These are phyloP conservation scores for Reticulitermes speratus DNA, from an alignment of 1,140 invertebrate genomes.

Conservation along the genomic window DNA sequence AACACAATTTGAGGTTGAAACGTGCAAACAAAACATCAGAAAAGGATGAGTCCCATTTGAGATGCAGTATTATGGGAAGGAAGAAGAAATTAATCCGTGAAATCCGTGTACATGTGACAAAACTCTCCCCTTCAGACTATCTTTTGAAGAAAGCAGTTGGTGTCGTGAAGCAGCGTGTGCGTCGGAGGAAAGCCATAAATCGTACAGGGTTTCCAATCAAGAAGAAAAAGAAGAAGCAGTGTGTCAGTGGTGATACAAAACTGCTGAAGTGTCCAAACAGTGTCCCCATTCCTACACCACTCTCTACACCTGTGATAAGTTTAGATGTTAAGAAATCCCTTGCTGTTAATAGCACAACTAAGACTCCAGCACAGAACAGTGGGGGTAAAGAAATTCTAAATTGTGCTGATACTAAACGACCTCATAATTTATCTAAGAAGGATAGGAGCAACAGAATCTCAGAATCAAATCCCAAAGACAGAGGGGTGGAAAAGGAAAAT, in stretches of 20 bases:
- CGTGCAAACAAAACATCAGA: slow-evolving; percentile 16
- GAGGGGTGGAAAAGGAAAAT: neutral
- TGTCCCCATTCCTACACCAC: neutral
- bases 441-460: neutral
- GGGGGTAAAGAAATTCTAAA: neutral
- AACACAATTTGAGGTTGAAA: slow-evolving; percentile 25
- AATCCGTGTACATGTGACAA: slow-evolving; percentile 54
- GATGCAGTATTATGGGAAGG: slow-evolving; percentile 39
- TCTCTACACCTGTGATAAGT: slow-evolving; percentile 6
- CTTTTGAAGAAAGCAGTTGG: slow-evolving; percentile 39
- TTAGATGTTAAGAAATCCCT: neutral
- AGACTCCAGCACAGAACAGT: neutral
- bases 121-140: slow-evolving; percentile 47
- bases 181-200: slow-evolving; percentile 75
- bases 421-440: neutral
- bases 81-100: slow-evolving; percentile 57
- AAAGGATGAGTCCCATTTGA: neutral
- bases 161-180: slow-evolving; percentile 61
- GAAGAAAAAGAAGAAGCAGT: slow-evolving; percentile 80
- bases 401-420: neutral
- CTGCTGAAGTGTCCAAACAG: neutral
- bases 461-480: neutral
- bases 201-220: slow-evolving; percentile 82
- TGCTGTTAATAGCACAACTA: neutral
- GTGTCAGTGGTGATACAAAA: neutral